Base-by-base conservation (phyloP, 2,113 vertebrate genomes). In the Spizaetus ornatus region DNA sequence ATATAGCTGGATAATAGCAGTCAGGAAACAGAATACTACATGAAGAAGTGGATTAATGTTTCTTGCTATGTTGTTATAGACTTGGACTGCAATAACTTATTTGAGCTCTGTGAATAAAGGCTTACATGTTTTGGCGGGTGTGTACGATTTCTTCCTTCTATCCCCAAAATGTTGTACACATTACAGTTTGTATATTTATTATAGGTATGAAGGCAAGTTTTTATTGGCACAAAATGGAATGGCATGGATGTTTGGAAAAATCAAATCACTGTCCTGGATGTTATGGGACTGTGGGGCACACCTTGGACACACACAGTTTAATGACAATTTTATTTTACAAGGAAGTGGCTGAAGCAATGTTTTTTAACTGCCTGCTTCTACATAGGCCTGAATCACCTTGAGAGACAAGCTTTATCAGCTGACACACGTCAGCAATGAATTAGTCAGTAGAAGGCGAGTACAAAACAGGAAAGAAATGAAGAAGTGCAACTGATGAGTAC, bases 161-260 rank as follows among this genome's bases (percentile, higher is more conserved):
- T 22, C 32, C 15, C 22, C 7, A 50, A 45, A 56, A 42, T 0
- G 0, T 2, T 26, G 34, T 43, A 58, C 1, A 1, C 27, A 66
- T 42, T 17, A 42, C 4, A 43, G 34, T 27, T 26, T 13, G 17
- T 56, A 34, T 31, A 71, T 45, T 82, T 62, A 88, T 42, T 74
- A 69, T 1, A 63, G 31, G 25, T 50, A 31, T 15, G 20, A 63
- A 45, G 18, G 31, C 31, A 53, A 47, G 45, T 48, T 85, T 65
- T 10, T 38, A 66, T 12, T 38, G 31, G 31, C 38, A 85, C 14
- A 20, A 76, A 85, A 52, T 38, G 11, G 26, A 85, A 85, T 8
- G 20, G 14, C 31, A 52, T 9, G 10, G 26, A 52, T 32, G 8
- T 52, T 26, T n/a, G 18, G 26, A 62, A 83, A 58, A 74, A 88